These are phyloP conservation scores for Drosophila triauraria DNA, from an alignment of 1,140 invertebrate genomes.

Conservation along the genomic window DNA sequence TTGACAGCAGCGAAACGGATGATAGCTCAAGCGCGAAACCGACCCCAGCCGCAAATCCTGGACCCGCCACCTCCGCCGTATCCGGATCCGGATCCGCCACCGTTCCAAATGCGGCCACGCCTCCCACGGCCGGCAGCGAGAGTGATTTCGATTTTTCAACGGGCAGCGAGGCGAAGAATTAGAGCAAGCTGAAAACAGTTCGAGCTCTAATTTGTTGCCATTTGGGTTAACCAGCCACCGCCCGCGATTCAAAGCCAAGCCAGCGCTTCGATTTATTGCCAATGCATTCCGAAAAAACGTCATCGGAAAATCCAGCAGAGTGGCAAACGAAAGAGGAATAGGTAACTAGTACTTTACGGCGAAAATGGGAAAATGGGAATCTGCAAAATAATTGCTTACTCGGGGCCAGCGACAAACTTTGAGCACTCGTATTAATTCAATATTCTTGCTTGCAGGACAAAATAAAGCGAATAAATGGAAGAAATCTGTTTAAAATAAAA, in stretches of 20 bases:
- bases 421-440: slow-evolving; percentile 20
- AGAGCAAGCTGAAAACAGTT: slow-evolving; percentile 71
- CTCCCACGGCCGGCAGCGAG: slow-evolving; percentile 58
- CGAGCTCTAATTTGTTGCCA: slow-evolving; percentile 76
- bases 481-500: not conserved
- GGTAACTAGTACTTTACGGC: slow-evolving; percentile 20
- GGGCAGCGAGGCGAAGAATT: slow-evolving; percentile 80
- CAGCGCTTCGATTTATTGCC: slow-evolving; percentile 66
- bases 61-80: slow-evolving; percentile 12
- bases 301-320: slow-evolving; percentile 13
- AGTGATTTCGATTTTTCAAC: slow-evolving; percentile 85
- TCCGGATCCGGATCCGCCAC: slow-evolving; percentile 2
- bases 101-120: slow-evolving; percentile 21
- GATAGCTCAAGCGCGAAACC: slow-evolving; percentile 82
- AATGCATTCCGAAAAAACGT: slow-evolving; percentile 43
- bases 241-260: slow-evolving; percentile 48
- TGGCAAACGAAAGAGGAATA: slow-evolving; percentile 1
- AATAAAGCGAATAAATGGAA: slow-evolving; percentile 21
- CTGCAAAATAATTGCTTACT: slow-evolving; percentile 19
- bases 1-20: slow-evolving; percentile 85
- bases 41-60: slow-evolving; percentile 52
- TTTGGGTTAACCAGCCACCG: slow-evolving; percentile 72
- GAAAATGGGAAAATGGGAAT: slow-evolving; percentile 16
- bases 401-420: slow-evolving; percentile 11
- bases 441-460: slow-evolving; percentile 22